phyloP scores from a whole-genome alignment of 2,888 invertebrate genomes.

The Tachystola acroxantha region DNA sequence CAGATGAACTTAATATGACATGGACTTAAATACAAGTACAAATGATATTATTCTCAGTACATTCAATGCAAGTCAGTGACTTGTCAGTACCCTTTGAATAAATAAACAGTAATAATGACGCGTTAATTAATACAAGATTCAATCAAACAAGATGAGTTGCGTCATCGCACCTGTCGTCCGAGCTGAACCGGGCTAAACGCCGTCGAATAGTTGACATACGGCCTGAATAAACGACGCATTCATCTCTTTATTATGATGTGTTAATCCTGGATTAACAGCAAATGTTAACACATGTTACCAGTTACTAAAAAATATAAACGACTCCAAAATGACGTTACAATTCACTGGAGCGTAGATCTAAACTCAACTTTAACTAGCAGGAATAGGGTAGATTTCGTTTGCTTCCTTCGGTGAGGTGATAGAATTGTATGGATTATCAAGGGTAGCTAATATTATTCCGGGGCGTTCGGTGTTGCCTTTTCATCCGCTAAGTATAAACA shows the following conservation, averaged over 20 bases:
- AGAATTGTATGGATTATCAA: slow-evolving; percentile 67
- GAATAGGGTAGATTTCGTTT: slow-evolving; percentile 36
- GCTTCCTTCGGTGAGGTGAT: slow-evolving; percentile 35
- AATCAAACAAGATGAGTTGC: slow-evolving; percentile 58
- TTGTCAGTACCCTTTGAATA: slow-evolving; percentile 8
- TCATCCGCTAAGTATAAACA: slow-evolving; percentile 77
- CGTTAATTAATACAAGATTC: slow-evolving; percentile 14
- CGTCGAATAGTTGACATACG: slow-evolving; percentile 68
- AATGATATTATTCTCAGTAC: too few relatives aligned
- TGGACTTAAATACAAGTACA: too few relatives aligned
- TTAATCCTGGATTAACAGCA: slow-evolving; percentile 77
- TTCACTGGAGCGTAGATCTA: slow-evolving; percentile 12
- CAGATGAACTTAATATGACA: too few relatives aligned
- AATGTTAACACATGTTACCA: slow-evolving; percentile 78
- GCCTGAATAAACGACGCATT: slow-evolving; percentile 70
- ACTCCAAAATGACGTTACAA: slow-evolving; percentile 28
- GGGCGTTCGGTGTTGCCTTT: slow-evolving; percentile 77
- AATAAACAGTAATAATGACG: slow-evolving; percentile 8
- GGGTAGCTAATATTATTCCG: slow-evolving; percentile 78
- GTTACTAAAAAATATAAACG: slow-evolving; percentile 57
- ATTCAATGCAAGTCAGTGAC: neutral
- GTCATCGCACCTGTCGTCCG: slow-evolving; percentile 59
- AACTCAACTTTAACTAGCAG: slow-evolving; percentile 32
- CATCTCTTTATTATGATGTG: slow-evolving; percentile 78
- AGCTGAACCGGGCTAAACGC: slow-evolving; percentile 46